phyloP scores from a whole-genome alignment of 2,113 vertebrate species.

The Urocynchramus pylzowi region DNA sequence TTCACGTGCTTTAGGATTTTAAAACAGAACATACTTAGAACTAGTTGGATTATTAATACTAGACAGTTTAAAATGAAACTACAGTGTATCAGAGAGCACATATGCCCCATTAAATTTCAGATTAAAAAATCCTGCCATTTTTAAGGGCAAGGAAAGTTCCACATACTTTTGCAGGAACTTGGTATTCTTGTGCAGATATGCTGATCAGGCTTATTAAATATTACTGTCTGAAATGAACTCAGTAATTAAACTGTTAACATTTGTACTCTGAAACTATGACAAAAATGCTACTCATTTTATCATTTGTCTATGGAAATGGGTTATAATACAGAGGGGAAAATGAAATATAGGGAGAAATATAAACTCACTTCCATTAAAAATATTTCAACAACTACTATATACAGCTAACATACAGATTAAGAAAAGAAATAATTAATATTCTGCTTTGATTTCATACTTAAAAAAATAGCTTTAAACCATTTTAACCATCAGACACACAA shows the following conservation, averaged over 20 bases:
- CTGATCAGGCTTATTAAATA: constrained; percentile 51
- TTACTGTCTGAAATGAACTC: constrained; percentile 32
- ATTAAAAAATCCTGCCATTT: constrained; percentile 19
- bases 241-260: constrained; percentile 28
- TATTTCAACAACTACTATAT: not conserved
- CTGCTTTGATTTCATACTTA: constrained; percentile 47
- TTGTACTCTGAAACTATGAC: not conserved
- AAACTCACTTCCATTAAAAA: not conserved
- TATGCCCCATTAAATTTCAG: constrained; percentile 27
- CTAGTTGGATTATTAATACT: constrained; percentile 44
- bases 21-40: not conserved
- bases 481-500: constrained; percentile 13
- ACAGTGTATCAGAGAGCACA: constrained; percentile 5
- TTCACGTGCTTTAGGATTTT: not conserved
- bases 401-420: not conserved
- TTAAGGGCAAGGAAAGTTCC: constrained; percentile 41
- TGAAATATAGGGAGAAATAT: not conserved
- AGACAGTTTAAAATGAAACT: constrained; percentile 57
- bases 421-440: constrained; percentile 30
- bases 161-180: constrained; percentile 39
- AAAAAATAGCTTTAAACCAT: constrained; percentile 52
- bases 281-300: constrained; percentile 35
- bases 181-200: constrained; percentile 9
- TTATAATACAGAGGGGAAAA: not conserved
- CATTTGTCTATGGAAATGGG: not conserved